These are phyloP conservation scores for Microplitis demolitor DNA, from an alignment of 1,140 invertebrate genomes.

Conservation along the genomic window DNA sequence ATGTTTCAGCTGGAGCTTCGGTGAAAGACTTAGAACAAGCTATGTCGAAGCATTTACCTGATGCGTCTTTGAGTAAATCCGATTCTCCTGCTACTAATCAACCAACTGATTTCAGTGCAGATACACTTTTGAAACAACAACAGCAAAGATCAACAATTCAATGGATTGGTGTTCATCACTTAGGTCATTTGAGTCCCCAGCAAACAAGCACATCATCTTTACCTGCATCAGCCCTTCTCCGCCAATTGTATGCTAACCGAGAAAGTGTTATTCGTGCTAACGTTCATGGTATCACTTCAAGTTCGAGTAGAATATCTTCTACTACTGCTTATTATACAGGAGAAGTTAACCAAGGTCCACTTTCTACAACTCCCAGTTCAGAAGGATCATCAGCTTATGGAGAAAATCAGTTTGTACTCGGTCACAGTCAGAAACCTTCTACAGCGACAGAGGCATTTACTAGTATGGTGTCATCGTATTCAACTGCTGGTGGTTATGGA, in stretches of 20 bases:
- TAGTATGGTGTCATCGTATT: constrained; percentile 66
- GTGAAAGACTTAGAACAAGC: constrained; percentile 93
- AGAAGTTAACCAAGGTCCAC: constrained; percentile 66
- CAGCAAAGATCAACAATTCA: constrained; percentile 89
- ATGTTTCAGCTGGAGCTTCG: constrained; percentile 64
- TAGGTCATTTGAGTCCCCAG: constrained; percentile 69
- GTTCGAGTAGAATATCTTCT: constrained; percentile 53
- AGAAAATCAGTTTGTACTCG: constrained; percentile 72
- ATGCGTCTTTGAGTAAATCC: constrained; percentile 65
- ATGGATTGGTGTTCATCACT: constrained; percentile 84
- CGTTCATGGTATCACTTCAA: constrained; percentile 74
- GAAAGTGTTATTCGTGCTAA: constrained; percentile 93
- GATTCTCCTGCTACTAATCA: constrained; percentile 66
- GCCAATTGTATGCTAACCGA: constrained; percentile 87
- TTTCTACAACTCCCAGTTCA: constrained; percentile 86
- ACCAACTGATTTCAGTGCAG: constrained; percentile 85
- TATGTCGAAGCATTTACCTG: constrained; percentile 93
- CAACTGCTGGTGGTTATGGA: constrained; percentile 68
- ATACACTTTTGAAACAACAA: constrained; percentile 80
- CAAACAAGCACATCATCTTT: constrained; percentile 64
- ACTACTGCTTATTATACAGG: constrained; percentile 60
- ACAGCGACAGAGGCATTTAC: constrained; percentile 63
- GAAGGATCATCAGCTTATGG: constrained; percentile 77
- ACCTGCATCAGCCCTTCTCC: constrained; percentile 83
- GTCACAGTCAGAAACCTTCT: constrained; percentile 62